Percentiles rank a stretch among this genome's conserved stretches.
Conservation (phyloP, 2,888 invertebrate species). For the Ophonus ardosiacus region DNA sequence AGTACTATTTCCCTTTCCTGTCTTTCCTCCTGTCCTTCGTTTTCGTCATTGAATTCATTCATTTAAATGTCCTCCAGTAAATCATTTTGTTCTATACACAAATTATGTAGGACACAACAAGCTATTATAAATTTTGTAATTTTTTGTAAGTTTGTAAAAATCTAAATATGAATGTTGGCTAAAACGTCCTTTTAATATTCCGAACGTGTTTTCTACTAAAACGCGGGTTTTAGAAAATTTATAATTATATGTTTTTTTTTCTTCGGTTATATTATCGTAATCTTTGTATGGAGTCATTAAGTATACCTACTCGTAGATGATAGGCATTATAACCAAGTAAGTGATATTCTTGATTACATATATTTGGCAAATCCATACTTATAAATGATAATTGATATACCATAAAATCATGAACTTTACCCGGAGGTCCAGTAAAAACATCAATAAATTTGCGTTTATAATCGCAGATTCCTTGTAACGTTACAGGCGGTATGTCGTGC, state of each 20-base stretch:
- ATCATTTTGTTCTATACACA: conserved; percentile 61
- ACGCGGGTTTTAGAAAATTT: conserved; percentile 66
- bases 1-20: too few relatives aligned
- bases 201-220: conserved; percentile 68
- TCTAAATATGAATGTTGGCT: conserved; percentile 29
- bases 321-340: conserved; percentile 62
- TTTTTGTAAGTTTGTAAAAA: conserved; percentile 42
- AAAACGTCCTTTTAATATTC: conserved; percentile 66
- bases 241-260: conserved; percentile 66
- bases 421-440: conserved; percentile 65
- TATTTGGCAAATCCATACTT: conserved; percentile 1
- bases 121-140: conserved; percentile 65
- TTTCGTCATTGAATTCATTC: too few relatives aligned
- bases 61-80: not conserved
- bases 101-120: conserved; percentile 66
- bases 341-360: conserved; percentile 58
- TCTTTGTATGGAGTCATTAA: not conserved
- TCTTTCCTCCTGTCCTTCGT: too few relatives aligned
- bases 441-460: conserved; percentile 65
- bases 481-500: conserved; percentile 55
- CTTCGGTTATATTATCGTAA: too few relatives aligned
- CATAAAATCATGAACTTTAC: conserved; percentile 66
- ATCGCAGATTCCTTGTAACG: conserved; percentile 67
- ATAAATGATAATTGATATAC: conserved; percentile 64
- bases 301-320: conserved; percentile 12